A percentile compares a stretch with the other conserved stretches of the same genome.
phyloP scores from a whole-genome alignment of 2,888 invertebrate species.

The Taphrorychus bicolor region DNA sequence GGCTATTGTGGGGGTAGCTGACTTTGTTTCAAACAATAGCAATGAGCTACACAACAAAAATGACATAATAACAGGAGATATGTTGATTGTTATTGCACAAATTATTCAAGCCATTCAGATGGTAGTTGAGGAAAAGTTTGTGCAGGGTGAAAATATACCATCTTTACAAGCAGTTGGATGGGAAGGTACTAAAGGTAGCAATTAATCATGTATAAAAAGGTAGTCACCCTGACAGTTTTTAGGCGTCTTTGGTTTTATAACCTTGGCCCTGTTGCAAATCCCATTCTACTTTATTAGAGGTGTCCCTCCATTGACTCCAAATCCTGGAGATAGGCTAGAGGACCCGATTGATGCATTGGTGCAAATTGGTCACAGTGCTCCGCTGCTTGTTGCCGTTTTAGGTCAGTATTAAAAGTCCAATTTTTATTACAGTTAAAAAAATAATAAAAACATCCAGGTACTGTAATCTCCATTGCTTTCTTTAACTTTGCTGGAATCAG shows the following conservation, averaged over 20 bases:
- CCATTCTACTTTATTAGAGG: slow-evolving; percentile 85
- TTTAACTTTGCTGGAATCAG: slow-evolving; percentile 67
- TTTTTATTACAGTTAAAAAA: not conserved
- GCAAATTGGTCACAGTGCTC: slow-evolving; percentile 75
- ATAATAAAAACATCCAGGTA: slow-evolving; percentile 66
- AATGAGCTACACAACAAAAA: slow-evolving; percentile 65
- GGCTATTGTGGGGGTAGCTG: slow-evolving; percentile 75
- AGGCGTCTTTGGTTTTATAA: slow-evolving; percentile 71
- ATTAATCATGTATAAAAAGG: not conserved
- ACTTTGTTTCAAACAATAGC: slow-evolving; percentile 65
- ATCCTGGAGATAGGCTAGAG: slow-evolving; percentile 79
- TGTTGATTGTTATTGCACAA: slow-evolving; percentile 77
- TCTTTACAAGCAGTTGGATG: slow-evolving; percentile 92
- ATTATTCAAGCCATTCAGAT: slow-evolving; percentile 89
- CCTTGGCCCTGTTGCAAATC: slow-evolving; percentile 69
- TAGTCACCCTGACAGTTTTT: slow-evolving; percentile 53
- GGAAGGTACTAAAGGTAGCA: slow-evolving; percentile 73
- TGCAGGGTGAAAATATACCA: slow-evolving; percentile 83
- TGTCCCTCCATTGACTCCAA: slow-evolving; percentile 77
- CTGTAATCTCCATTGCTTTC: slow-evolving; percentile 86
- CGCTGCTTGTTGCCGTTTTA: slow-evolving; percentile 70
- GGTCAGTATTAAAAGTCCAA: slow-evolving; percentile 57
- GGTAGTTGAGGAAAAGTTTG: slow-evolving; percentile 93
- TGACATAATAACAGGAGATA: slow-evolving; percentile 80
- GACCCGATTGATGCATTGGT: slow-evolving; percentile 84